phyloP scores from a whole-genome alignment of 2,113 vertebrate genomes.

The Zosterops borbonicus region DNA sequence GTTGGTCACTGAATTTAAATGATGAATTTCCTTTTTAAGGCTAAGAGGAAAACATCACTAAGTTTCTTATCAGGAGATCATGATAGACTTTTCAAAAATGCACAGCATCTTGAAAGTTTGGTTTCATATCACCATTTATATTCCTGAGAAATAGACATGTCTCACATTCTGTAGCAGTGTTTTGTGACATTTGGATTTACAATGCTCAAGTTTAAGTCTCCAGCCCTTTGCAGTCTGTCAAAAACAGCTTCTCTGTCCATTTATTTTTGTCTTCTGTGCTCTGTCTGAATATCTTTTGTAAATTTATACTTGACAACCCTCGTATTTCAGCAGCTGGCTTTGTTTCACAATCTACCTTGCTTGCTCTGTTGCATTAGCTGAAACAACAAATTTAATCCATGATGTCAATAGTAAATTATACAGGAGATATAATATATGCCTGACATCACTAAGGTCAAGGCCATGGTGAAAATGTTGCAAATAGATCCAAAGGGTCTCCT shows the following conservation, averaged over 20 bases:
- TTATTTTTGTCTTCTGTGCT: slow-evolving; percentile 83
- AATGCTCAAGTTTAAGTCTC: slow-evolving; percentile 82
- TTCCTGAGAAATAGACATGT: slow-evolving; percentile 81
- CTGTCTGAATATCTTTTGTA: slow-evolving; percentile 84
- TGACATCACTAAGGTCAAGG: slow-evolving; percentile 79
- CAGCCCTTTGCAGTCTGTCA: slow-evolving; percentile 81
- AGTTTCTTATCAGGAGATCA: slow-evolving; percentile 55
- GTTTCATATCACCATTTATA: slow-evolving; percentile 78
- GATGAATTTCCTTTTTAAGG: slow-evolving; percentile 43
- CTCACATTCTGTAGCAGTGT: slow-evolving; percentile 73
- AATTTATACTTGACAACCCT: slow-evolving; percentile 85
- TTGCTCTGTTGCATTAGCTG: slow-evolving; percentile 81
- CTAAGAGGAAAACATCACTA: slow-evolving; percentile 30
- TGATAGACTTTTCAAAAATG: slow-evolving; percentile 72
- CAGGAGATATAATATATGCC: slow-evolving; percentile 75
- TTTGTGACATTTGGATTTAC: slow-evolving; percentile 83
- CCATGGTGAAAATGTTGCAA: slow-evolving; percentile 66
- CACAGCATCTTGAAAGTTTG: slow-evolving; percentile 71
- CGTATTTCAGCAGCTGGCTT: slow-evolving; percentile 82
- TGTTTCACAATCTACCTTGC: slow-evolving; percentile 78
- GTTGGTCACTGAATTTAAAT: slow-evolving; percentile 35
- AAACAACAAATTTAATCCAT: slow-evolving; percentile 84
- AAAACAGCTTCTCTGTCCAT: slow-evolving; percentile 81
- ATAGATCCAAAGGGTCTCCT: slow-evolving; percentile 66
- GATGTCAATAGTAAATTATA: slow-evolving; percentile 84